Evolutionary conservation across 2,888 invertebrate genomes (phyloP).

Genomic region (Octonoba sinensis): DNA sequence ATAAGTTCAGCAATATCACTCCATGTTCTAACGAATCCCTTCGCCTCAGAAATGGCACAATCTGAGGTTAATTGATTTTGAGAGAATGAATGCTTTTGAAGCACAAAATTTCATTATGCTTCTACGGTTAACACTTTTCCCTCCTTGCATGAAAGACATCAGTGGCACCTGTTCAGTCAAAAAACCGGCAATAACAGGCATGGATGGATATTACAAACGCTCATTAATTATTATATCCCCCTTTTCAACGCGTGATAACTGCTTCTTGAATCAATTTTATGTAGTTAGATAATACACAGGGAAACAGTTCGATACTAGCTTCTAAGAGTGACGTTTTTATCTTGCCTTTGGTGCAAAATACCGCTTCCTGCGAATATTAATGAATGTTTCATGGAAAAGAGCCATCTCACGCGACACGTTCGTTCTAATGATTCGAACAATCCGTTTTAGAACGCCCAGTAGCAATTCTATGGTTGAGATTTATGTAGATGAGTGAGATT

Average conservation of each 20-base stretch:
- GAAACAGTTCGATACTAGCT: slow-evolving; percentile 23
- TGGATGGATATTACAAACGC: slow-evolving; percentile 20
- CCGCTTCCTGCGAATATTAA: slow-evolving; percentile 34
- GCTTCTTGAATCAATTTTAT: slow-evolving; percentile 35
- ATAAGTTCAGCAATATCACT: too few relatives aligned
- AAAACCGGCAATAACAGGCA: not conserved
- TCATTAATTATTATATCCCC: slow-evolving; percentile 33
- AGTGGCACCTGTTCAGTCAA: slow-evolving; percentile 14
- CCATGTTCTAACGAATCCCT: too few relatives aligned
- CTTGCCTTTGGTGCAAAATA: slow-evolving; percentile 23
- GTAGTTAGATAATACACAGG: slow-evolving; percentile 34
- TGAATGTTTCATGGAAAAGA: slow-evolving; percentile 30
- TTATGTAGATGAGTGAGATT: not conserved
- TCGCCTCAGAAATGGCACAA: too few relatives aligned
- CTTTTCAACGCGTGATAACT: slow-evolving; percentile 28
- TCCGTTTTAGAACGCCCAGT: slow-evolving; percentile 20
- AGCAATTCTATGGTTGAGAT: slow-evolving; percentile 5
- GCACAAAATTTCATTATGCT: too few relatives aligned
- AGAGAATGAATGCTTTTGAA: too few relatives aligned
- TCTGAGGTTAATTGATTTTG: too few relatives aligned
- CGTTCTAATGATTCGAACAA: slow-evolving; percentile 4
- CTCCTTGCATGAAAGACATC: not conserved
- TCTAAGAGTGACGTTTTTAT: slow-evolving; percentile 32
- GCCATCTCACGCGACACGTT: slow-evolving; percentile 31
- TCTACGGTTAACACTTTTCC: too few relatives aligned